A percentile compares a stretch with the other conserved stretches of the same genome.
These are phyloP conservation scores for Lerista edwardsae DNA, from an alignment of 2,797 vertebrate species.

Conservation along the genomic window DNA sequence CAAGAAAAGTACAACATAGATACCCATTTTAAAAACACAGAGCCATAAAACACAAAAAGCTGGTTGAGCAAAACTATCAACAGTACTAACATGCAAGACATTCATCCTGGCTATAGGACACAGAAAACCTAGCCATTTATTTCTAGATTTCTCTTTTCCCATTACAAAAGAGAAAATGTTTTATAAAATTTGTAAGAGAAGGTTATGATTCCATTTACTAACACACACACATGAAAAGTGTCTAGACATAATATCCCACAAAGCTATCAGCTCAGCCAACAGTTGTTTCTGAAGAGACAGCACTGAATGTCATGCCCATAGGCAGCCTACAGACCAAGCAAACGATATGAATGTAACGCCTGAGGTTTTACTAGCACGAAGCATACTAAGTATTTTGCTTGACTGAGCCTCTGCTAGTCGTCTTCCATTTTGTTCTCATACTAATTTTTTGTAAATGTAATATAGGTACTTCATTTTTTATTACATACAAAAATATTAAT, in stretches of 20 bases:
- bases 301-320: conserved; percentile 10
- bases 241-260: not conserved
- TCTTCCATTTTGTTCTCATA: not conserved
- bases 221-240: not conserved
- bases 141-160: not conserved
- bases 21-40: not conserved
- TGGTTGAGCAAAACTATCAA: not conserved
- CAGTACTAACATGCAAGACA: not conserved
- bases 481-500: too few species aligned
- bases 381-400: not conserved
- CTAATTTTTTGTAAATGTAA: not conserved
- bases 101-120: not conserved
- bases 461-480: too few species aligned
- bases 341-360: conserved; percentile 21
- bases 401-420: not conserved
- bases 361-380: conserved; percentile 33
- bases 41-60: too few species aligned
- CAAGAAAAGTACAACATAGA: not conserved
- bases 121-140: not conserved
- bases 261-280: conserved; percentile 26
- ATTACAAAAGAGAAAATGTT: not conserved
- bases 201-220: not conserved
- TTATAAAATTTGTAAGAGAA: not conserved
- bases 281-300: not conserved
- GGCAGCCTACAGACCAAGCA: not conserved